Evolutionary conservation across 2,113 vertebrate genomes (phyloP), one percentile per base, ranked within the genome.

Genomic region (Brienomyrus longianalis): DNA sequence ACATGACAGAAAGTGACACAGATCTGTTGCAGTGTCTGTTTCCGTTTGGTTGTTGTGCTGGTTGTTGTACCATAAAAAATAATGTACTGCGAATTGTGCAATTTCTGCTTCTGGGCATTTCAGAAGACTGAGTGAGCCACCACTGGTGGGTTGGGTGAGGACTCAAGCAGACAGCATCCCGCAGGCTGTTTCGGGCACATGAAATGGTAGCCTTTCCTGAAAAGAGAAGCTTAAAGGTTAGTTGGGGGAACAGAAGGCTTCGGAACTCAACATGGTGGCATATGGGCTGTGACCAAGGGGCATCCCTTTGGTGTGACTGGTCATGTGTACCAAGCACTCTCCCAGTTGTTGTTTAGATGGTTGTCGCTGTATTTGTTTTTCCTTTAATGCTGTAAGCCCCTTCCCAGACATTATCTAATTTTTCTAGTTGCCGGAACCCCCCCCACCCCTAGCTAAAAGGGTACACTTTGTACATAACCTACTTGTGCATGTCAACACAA

Each of bases 271-370:
- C 74, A 86, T 23, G 74, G 88, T 83, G 47, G 11, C 52, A 31
- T 56, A 87, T 88, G 89, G 85, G 74, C 66, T 47, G 51, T 45
- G 51, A 83, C 43, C 39, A 62, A 70, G 51, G 59, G 43, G n/a
- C 52, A 45, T 88, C 90, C 90, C 92, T 93, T 95, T 92, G 91
- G 87, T 91, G 92, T 92, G 94, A 93, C 94, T 95, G 93, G 94
- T 92, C 70, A 43, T 31, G 62, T 91, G 90, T 92, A 92, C 91
- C 80, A 90, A 88, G 62, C 50, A 92, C 27, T 85, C 74, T 80
- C 74, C 31, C 35, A 43, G 5, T 77, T 39, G 4, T 27, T 21
- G 3, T 27, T 21, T 74, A 51, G 80, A 21, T 43, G 51, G 31
- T 48, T 90, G 88, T 88, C 27, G 5, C 47, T 7, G 23, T 91